These are phyloP conservation scores for Drosophila mojavensis DNA, from an alignment of 1,140 invertebrate species.

Conservation along the genomic window DNA sequence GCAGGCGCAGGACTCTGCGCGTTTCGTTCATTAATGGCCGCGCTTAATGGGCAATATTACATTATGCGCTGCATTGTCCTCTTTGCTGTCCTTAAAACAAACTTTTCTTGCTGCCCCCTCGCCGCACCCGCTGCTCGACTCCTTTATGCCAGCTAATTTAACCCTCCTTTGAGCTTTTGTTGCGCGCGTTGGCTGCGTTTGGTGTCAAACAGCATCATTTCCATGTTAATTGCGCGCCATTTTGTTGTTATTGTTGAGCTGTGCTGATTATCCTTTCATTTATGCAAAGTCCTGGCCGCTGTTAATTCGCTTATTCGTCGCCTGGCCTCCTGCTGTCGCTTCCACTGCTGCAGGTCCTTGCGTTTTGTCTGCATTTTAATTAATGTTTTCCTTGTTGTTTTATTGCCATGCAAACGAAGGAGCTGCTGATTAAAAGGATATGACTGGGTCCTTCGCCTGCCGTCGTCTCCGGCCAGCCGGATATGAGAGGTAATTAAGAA, in stretches of 20 bases:
- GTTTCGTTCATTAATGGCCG: conserved; percentile 74
- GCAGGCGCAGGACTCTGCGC: conserved; percentile 53
- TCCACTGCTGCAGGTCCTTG: background rate
- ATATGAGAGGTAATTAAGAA: conserved; percentile 75
- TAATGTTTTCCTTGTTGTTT: conserved; percentile 72
- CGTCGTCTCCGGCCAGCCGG: conserved; percentile 42
- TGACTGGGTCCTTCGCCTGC: conserved; percentile 12
- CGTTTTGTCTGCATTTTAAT: conserved; percentile 75
- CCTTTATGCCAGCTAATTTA: conserved; percentile 61
- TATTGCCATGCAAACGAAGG: conserved; percentile 54
- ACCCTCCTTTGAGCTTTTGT: conserved; percentile 59
- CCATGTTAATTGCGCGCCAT: conserved; percentile 79
- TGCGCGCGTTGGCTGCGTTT: conserved; percentile 38
- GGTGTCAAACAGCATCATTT: conserved; percentile 80
- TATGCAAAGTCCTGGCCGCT: conserved; percentile 75
- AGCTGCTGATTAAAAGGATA: conserved; percentile 75
- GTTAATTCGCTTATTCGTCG: conserved; percentile 76
- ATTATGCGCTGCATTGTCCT: conserved; percentile 76
- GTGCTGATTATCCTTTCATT: conserved; percentile 81
- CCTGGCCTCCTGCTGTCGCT: conserved; percentile 12
- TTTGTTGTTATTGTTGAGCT: conserved; percentile 50
- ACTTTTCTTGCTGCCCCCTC: conserved; percentile 9
- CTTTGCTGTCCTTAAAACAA: conserved; percentile 41
- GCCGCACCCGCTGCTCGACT: conserved; percentile 28
- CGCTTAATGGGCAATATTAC: conserved; percentile 82